These are phyloP conservation scores for Donacobius atricapilla DNA, from an alignment of 2,113 vertebrate genomes.

Conservation along the genomic window DNA sequence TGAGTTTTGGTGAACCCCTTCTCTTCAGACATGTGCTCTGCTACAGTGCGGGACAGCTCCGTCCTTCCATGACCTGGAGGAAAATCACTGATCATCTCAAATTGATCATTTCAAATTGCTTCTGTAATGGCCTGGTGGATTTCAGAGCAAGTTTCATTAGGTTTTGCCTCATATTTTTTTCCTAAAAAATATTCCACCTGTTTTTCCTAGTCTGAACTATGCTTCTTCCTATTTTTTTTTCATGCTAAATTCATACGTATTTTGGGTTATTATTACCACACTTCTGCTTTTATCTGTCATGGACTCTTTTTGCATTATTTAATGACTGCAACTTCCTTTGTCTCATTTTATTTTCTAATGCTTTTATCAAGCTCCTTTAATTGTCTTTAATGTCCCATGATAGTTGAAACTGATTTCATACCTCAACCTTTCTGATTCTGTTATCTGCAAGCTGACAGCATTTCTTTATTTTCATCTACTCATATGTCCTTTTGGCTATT, in stretches of 20 bases:
- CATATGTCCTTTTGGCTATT: neutral
- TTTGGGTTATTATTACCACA: neutral
- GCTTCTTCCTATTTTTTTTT: neutral
- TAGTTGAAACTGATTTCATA: neutral
- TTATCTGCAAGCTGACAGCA: neutral
- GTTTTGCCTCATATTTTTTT: neutral
- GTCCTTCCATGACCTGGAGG: neutral
- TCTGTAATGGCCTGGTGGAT: neutral
- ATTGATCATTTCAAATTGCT: neutral
- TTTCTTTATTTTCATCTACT: neutral
- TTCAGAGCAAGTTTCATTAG: neutral
- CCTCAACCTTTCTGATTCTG: neutral
- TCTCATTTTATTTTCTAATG: neutral
- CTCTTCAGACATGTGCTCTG: neutral
- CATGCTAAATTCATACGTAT: neutral
- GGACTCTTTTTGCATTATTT: neutral
- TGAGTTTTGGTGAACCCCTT: neutral
- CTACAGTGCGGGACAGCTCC: neutral
- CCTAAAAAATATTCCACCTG: neutral
- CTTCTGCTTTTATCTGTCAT: neutral
- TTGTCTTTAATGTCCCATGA: neutral
- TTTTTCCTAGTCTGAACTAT: neutral
- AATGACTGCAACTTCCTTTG: neutral
- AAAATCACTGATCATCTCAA: neutral
- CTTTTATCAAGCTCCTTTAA: neutral